Evolutionary conservation across 2,797 vertebrate genomes (phyloP).

Genomic region (Rhincodon typus): DNA sequence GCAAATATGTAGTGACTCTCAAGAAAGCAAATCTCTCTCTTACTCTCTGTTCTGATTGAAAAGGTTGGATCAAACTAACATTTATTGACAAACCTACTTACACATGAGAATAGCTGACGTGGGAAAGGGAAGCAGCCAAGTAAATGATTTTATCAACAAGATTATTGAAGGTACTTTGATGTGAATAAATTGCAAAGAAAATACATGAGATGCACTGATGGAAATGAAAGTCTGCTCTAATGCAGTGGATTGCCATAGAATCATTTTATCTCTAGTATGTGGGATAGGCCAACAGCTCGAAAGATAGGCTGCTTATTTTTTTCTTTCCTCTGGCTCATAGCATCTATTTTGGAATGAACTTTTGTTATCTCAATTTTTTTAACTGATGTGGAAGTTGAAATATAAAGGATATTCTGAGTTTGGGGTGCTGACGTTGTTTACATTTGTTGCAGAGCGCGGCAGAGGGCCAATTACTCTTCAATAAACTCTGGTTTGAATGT

Average conservation of each 20-base stretch:
- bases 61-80: neutral
- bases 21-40: neutral
- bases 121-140: neutral
- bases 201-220: neutral
- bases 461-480: neutral
- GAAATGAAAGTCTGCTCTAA: neutral
- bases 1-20: neutral
- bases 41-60: neutral
- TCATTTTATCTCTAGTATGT: neutral
- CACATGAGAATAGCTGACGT: neutral
- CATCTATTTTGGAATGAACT: neutral
- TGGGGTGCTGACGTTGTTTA: neutral
- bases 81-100: neutral
- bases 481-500: neutral
- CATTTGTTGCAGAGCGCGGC: neutral
- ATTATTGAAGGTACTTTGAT: neutral
- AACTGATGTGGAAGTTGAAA: neutral
- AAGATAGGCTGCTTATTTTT: too few species aligned
- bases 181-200: constrained; percentile 24
- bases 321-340: neutral
- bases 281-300: too few species aligned
- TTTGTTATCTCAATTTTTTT: neutral
- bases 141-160: constrained; percentile 15
- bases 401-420: neutral
- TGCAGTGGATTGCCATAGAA: neutral